phyloP scores from a whole-genome alignment of 2,113 vertebrate species.

The Entelurus aequoreus region DNA sequence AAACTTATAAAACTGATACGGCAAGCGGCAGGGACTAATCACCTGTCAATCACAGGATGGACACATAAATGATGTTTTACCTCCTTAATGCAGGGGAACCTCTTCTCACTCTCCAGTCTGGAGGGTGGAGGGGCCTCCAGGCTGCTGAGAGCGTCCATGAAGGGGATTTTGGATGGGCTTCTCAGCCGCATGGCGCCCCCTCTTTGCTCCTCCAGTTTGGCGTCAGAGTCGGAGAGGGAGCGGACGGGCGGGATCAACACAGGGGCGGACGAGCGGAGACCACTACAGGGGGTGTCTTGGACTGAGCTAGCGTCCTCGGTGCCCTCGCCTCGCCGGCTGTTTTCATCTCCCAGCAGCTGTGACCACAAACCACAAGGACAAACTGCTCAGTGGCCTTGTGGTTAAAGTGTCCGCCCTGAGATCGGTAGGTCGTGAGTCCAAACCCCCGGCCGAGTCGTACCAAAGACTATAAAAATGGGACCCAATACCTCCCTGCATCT shows the following conservation, averaged over 20 bases:
- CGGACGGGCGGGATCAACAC: slow-evolving; percentile 34
- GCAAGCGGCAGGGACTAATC: background rate
- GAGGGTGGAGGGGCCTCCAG: slow-evolving; percentile 70
- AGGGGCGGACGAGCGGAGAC: slow-evolving; percentile 53
- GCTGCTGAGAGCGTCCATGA: slow-evolving; percentile 80
- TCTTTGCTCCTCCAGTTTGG: slow-evolving; percentile 72
- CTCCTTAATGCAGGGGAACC: slow-evolving; percentile 78
- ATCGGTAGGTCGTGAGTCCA: too few species aligned
- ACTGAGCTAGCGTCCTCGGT: slow-evolving; percentile 61
- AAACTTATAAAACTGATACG: too few species aligned
- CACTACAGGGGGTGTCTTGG: slow-evolving; percentile 64
- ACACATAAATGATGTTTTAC: slow-evolving; percentile 39
- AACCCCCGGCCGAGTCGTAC: too few species aligned
- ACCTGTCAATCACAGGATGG: background rate
- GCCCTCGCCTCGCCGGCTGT: slow-evolving; percentile 54
- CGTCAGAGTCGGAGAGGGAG: slow-evolving; percentile 80
- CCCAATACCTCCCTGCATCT: too few species aligned
- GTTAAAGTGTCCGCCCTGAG: too few species aligned
- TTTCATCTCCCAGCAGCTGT: slow-evolving; percentile 82
- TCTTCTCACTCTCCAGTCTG: slow-evolving; percentile 77
- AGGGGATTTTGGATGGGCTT: slow-evolving; percentile 81
- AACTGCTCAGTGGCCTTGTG: background rate
- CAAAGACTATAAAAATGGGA: too few species aligned
- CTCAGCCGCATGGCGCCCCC: slow-evolving; percentile 72
- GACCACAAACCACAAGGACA: slow-evolving; percentile 1